These are phyloP conservation scores for Suncus etruscus DNA, from an alignment of 2,113 vertebrate genomes.

Conservation along the genomic window DNA sequence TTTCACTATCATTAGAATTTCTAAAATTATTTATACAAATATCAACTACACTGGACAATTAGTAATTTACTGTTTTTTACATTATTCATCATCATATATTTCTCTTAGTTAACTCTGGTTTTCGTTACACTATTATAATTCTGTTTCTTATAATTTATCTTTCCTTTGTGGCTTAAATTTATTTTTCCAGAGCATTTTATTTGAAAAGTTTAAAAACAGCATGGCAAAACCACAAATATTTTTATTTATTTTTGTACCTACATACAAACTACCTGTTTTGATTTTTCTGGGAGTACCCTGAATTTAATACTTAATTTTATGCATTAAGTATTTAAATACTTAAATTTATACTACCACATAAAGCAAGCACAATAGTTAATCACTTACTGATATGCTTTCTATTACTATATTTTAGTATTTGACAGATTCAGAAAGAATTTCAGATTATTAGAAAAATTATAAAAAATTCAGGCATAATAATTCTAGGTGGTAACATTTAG, in stretches of 20 bases:
- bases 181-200: background rate
- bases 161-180: background rate
- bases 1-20: slow-evolving; percentile 10
- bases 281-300: too few species aligned
- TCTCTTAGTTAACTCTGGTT: background rate
- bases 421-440: too few species aligned
- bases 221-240: background rate
- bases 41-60: background rate
- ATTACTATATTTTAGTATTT: too few species aligned
- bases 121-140: slow-evolving; percentile 41
- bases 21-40: background rate
- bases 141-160: background rate
- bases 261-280: too few species aligned
- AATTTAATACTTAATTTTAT: too few species aligned
- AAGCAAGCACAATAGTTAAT: too few species aligned
- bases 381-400: too few species aligned
- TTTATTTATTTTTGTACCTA: background rate
- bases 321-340: too few species aligned
- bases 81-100: slow-evolving; percentile 43
- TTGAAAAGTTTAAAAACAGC: background rate
- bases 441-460: too few species aligned
- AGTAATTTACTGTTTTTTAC: slow-evolving; percentile 22
- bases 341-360: too few species aligned
- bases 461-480: too few species aligned
- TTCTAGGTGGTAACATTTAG: too few species aligned